phyloP scores from a whole-genome alignment of 2,888 invertebrate species.

The Campoletis raptor region DNA sequence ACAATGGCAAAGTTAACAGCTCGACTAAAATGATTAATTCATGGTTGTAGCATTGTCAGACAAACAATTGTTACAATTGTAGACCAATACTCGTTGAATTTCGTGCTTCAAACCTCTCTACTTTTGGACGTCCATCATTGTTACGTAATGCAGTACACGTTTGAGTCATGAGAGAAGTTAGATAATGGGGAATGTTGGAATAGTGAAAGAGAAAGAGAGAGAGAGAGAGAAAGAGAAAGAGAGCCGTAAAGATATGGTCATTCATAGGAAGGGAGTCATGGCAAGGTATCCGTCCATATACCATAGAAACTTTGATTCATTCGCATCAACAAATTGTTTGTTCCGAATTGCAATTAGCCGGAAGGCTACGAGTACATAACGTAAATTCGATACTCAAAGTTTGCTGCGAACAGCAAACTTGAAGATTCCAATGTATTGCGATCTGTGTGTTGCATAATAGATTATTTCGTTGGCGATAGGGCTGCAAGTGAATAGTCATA shows the following conservation, averaged over 20 bases:
- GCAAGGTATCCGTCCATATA: not conserved
- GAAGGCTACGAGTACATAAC: not conserved
- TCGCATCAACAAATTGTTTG: conserved; percentile 27
- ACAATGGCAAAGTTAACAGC: conserved; percentile 71
- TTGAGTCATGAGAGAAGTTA: not conserved
- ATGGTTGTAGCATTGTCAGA: conserved; percentile 67
- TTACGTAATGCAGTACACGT: conserved; percentile 14
- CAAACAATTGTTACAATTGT: conserved; percentile 69
- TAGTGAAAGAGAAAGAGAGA: too few relatives aligned
- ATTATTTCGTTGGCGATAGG: conserved; percentile 27
- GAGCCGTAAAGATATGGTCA: conserved; percentile 18
- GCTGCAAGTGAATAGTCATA: not conserved
- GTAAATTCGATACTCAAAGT: conserved; percentile 39
- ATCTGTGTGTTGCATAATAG: conserved; percentile 32
- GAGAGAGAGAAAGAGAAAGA: not conserved
- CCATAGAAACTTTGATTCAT: conserved; percentile 21
- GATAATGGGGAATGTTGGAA: conserved; percentile 7
- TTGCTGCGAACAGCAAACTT: conserved; percentile 16
- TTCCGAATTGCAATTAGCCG: conserved; percentile 27
- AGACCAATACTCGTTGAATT: conserved; percentile 49
- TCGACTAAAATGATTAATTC: conserved; percentile 72
- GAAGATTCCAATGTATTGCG: conserved; percentile 25
- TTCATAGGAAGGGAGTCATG: too few relatives aligned
- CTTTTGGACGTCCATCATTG: conserved; percentile 25
- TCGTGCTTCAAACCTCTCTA: conserved; percentile 11